Conservation (phyloP, 2,888 invertebrate genomes). For the Leistus spinibarbis region DNA sequence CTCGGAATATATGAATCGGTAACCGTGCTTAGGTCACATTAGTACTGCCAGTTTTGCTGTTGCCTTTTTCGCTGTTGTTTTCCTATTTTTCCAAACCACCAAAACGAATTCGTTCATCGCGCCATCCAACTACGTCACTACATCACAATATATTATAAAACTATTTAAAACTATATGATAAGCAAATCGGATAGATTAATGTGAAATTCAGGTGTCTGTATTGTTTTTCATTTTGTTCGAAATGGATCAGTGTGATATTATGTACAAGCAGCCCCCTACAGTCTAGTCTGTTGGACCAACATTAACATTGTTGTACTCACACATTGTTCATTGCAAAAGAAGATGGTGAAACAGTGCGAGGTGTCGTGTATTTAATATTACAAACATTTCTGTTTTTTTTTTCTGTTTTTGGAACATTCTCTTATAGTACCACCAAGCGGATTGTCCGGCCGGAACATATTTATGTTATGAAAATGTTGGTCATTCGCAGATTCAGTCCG, state of each 20-base stretch:
- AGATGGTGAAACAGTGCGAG: conserved; percentile 18
- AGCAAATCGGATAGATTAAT: background rate
- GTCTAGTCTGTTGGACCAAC: conserved; percentile 33
- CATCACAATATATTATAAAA: background rate
- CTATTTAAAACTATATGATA: background rate
- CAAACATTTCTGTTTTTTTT: conserved; percentile 14
- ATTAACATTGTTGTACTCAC: conserved; percentile 17
- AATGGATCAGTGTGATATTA: conserved; percentile 23
- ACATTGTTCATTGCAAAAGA: conserved; percentile 3
- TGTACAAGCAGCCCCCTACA: conserved; percentile 32
- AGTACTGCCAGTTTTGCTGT: conserved; percentile 5
- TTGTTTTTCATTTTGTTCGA: conserved; percentile 2
- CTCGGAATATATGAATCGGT: background rate
- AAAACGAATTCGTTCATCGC: background rate
- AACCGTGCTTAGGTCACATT: background rate
- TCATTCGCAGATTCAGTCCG: too few species aligned
- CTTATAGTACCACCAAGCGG: too few species aligned
- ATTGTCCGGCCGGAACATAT: too few species aligned
- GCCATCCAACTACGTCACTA: background rate
- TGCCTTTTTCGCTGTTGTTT: background rate
- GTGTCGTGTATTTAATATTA: conserved; percentile 26
- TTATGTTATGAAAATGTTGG: too few species aligned
- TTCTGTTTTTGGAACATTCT: conserved; percentile 5
- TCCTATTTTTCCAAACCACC: background rate
- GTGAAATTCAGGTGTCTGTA: background rate